A percentile compares a stretch with the other conserved stretches of the same genome.
These are phyloP conservation scores for Trichechus manatus DNA, from an alignment of 2,113 vertebrate genomes.

Conservation along the genomic window DNA sequence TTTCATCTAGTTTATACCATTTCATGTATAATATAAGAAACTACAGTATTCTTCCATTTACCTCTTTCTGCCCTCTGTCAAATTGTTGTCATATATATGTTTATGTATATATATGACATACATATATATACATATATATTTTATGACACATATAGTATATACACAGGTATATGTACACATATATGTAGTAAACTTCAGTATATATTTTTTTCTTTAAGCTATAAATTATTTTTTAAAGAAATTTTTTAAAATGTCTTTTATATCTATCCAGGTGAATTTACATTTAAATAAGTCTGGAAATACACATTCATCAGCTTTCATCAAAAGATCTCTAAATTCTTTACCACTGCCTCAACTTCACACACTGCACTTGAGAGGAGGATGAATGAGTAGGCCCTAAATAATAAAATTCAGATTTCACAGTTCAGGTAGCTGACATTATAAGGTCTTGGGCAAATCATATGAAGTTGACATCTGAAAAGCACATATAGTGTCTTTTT, in stretches of 20 bases:
- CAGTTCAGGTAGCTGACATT: conserved; percentile 17
- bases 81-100: background rate
- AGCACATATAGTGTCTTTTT: conserved; percentile 31
- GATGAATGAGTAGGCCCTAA: background rate
- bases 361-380: background rate
- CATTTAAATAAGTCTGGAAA: conserved; percentile 42
- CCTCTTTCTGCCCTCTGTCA: background rate
- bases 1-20: background rate
- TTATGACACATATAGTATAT: too few species aligned
- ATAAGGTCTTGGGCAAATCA: background rate
- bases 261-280: background rate
- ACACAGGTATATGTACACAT: too few species aligned
- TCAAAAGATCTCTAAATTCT: background rate
- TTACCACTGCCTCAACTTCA: background rate
- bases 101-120: too few species aligned
- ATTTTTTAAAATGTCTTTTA: background rate
- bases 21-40: background rate
- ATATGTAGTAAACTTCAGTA: too few species aligned
- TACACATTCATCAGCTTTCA: background rate
- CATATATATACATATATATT: too few species aligned
- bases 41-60: background rate
- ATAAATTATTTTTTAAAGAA: conserved; percentile 24
- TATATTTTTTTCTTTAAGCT: background rate
- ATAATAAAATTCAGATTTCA: conserved; percentile 18
- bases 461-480: background rate